Evolutionary conservation across 1,140 invertebrate species (phyloP).

Genomic region (Aphelinus certus): DNA sequence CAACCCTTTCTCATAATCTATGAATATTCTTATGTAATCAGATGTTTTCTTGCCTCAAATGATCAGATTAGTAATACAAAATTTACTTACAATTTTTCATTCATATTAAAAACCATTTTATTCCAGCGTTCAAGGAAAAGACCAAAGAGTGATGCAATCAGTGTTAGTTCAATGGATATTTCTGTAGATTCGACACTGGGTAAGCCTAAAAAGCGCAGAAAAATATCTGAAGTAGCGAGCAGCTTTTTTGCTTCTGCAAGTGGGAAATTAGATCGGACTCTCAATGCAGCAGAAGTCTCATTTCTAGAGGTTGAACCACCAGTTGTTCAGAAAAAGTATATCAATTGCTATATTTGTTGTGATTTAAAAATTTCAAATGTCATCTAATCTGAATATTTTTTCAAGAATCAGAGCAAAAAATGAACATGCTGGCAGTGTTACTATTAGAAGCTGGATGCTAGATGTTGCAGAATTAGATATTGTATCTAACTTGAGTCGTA

Average conservation of each 20-base stretch:
- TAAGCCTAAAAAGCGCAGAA: conserved; percentile 58
- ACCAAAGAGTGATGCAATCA: conserved; percentile 58
- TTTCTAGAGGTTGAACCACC: conserved; percentile 50
- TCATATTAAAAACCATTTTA: not conserved
- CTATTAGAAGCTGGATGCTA: conserved; percentile 55
- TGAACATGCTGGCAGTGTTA: conserved; percentile 48
- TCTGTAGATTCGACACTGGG: conserved; percentile 53
- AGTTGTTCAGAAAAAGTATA: conserved; percentile 44
- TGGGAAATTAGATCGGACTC: conserved; percentile 48
- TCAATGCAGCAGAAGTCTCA: conserved; percentile 49
- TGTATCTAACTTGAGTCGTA: conserved; percentile 46
- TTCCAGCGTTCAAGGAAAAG: conserved; percentile 60
- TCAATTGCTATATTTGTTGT: conserved; percentile 1
- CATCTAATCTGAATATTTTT: conserved; percentile 9
- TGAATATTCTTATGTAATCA: conserved; percentile 21
- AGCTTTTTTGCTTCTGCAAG: conserved; percentile 53
- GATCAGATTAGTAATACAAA: not conserved
- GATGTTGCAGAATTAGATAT: conserved; percentile 50
- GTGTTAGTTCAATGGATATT: conserved; percentile 58
- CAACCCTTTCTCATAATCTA: too few species aligned
- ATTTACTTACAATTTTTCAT: not conserved
- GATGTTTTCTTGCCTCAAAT: not conserved
- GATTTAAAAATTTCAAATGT: conserved; percentile 11
- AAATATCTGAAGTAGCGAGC: conserved; percentile 59
- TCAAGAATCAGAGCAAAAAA: conserved; percentile 42